Evolutionary conservation across 1,140 invertebrate species (phyloP), one percentile per base, ranked within the genome.

Genomic region (Maconellicoccus hirsutus): DNA sequence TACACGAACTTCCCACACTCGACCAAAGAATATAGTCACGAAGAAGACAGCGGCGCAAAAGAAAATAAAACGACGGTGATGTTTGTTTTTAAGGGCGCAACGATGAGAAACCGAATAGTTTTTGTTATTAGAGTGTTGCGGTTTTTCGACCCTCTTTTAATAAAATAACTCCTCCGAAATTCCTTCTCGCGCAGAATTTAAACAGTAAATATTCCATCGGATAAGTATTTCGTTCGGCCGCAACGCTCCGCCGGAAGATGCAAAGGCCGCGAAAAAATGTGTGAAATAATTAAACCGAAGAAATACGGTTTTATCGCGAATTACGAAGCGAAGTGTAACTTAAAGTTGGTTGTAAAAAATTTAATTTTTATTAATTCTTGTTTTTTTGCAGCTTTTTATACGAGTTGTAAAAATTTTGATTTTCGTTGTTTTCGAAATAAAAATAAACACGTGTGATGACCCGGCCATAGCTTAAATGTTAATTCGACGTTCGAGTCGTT

Each of bases 231-330:
- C 42, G 42, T 16, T 19, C 2, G 42, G 29, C 29, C 29, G 12
- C 29, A 33, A 33, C 29, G 29, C 29, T 12, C 3, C 29, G 29
- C 12, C 29, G 29, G 12, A 3, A 33, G 29, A 33, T 6, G 12
- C 4, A 33, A 33, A 33, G n/a, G 42, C 6, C n/a, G 42, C 2
- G n/a, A 52, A 52, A 52, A 52, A 16, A 16, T 19, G 42, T 16
- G 42, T 52, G n/a, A 52, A 52, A 52, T 52, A 52, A 52, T 52
- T 52, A 52, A 33, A 14, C 6, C 16, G 4, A 19, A 52, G 42
- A 52, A 52, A 52, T 52, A 52, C 42, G 42, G n/a, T 52, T 52
- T 52, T 52, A 52, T 52, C n/a, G 42, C n/a, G n/a, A 52, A 52
- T 52, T 52, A 52, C 42, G 3, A 3, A 16, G 29, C 29, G 29